Evolutionary conservation across 1,140 invertebrate genomes (phyloP), one percentile per base, ranked within the genome.

Genomic region (Pseudomyrmex dendroicus): DNA sequence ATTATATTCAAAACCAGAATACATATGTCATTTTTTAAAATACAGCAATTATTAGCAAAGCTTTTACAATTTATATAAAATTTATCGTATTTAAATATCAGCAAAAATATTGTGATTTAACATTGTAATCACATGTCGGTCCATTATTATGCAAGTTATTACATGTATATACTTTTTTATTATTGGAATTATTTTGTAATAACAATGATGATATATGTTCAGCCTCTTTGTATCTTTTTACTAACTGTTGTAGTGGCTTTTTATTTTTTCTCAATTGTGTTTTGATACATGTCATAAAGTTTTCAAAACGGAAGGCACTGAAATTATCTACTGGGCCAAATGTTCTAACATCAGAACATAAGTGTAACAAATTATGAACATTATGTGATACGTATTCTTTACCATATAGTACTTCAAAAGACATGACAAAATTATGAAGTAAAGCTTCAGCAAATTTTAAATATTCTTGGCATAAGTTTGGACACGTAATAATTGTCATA

Each of bases 61-160:
- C 20, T 20, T 20, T 20, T 20, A 20, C 20, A 20, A 20, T 20
- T 20, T 20, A 20, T 20, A 25, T 54, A 70, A 70, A n/a, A 25
- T 35, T 13, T 70, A 2, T 56, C n/a, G 25, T 15, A n/a, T n/a
- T 20, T 70, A 35, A 15, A n/a, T n/a, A 56, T n/a, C 7, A 7
- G 15, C 9, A 70, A 12, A 70, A 12, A 20, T 72, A 56, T 17
- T 72, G 68, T 2, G 68, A 72, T 72, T 56, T 44, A 72, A 72
- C 5, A 57, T 72, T 13, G 17, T 56, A 13, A 67, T 50, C 15
- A 52, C 13, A 2, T 20, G 1, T 7, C 56, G 52, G 52, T 8
- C 25, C 52, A 72, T 72, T 57, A 5, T 72, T 17, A 17, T 72
- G 52, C 2, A 72, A 72, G 0, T 46, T 0, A 1, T 72, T 35